Evolutionary conservation across 2,888 invertebrate species (phyloP).

Genomic region (Pediacus dermestoides): DNA sequence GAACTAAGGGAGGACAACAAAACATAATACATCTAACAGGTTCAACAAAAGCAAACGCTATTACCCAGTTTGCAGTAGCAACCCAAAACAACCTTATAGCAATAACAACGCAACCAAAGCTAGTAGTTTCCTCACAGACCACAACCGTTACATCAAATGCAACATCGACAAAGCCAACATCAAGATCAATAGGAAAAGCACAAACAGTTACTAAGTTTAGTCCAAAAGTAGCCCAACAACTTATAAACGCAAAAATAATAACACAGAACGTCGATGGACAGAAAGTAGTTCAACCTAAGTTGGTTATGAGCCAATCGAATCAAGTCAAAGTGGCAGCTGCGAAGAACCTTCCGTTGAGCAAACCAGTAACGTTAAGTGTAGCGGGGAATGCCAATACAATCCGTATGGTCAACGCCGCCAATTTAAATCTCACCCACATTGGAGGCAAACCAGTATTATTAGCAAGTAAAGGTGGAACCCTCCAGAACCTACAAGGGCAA

Average conservation of each 20-base stretch:
- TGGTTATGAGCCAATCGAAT: conserved; percentile 31
- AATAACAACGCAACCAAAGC: conserved; percentile 44
- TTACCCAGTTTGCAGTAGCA: conserved; percentile 52
- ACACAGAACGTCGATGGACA: conserved; percentile 40
- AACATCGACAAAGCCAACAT: conserved; percentile 28
- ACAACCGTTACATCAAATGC: conserved; percentile 33
- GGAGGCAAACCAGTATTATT: conserved; percentile 58
- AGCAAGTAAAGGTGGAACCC: conserved; percentile 47
- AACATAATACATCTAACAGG: conserved; percentile 55
- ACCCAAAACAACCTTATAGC: conserved; percentile 52
- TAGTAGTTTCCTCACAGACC: conserved; percentile 41
- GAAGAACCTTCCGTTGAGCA: conserved; percentile 34
- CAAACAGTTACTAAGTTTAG: conserved; percentile 41
- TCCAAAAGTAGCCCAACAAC: conserved; percentile 47
- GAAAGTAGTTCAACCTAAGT: conserved; percentile 40
- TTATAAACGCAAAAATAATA: conserved; percentile 52
- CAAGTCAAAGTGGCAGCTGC: conserved; percentile 25
- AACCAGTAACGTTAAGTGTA: conserved; percentile 37
- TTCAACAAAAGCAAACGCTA: conserved; percentile 43
- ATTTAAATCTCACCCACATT: conserved; percentile 54
- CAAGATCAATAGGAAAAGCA: conserved; percentile 23
- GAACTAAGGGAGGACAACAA: conserved; percentile 48
- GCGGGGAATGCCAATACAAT: conserved; percentile 42
- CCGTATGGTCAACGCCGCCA: conserved; percentile 54
- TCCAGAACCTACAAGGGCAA: conserved; percentile 48